Conservation (phyloP, 2,797 vertebrate species). For the Numenius phaeopus region DNA sequence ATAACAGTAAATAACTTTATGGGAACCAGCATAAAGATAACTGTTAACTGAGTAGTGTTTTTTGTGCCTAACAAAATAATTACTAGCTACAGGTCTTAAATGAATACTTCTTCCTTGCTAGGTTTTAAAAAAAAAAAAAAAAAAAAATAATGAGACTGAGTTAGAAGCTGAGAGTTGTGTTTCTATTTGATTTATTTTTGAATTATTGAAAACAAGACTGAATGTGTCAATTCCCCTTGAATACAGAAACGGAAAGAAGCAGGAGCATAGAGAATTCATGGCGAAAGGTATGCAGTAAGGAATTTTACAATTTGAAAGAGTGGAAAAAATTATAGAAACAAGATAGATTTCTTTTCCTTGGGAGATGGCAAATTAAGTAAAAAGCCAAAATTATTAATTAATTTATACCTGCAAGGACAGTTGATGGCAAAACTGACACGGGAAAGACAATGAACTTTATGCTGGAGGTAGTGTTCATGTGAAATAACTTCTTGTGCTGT, state of each 20-base stretch:
- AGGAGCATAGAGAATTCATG: fast-evolving
- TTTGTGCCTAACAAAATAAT: not conserved
- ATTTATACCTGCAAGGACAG: not conserved
- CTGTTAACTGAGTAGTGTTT: not conserved
- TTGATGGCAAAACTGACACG: not conserved
- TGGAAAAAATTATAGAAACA: not conserved
- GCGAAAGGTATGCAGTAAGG: not conserved
- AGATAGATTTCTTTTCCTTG: not conserved
- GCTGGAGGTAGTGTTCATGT: not conserved
- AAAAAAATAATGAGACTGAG: not conserved
- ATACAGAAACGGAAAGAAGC: not conserved
- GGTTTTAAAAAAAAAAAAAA: not conserved
- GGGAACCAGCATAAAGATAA: not conserved
- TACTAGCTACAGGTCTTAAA: fast-evolving
- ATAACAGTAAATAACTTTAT: not conserved
- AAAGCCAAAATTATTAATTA: fast-evolving
- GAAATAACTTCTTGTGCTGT: not conserved
- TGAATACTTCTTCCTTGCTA: not conserved
- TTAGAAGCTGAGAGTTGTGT: not conserved
- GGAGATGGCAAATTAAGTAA: not conserved
- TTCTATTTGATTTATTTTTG: not conserved
- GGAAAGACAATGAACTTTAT: not conserved
- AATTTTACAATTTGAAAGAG: not conserved
- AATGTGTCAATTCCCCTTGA: not conserved
- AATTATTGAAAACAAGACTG: not conserved